Conservation (phyloP, 1,140 invertebrate species). For the Orchestia grillus region DNA sequence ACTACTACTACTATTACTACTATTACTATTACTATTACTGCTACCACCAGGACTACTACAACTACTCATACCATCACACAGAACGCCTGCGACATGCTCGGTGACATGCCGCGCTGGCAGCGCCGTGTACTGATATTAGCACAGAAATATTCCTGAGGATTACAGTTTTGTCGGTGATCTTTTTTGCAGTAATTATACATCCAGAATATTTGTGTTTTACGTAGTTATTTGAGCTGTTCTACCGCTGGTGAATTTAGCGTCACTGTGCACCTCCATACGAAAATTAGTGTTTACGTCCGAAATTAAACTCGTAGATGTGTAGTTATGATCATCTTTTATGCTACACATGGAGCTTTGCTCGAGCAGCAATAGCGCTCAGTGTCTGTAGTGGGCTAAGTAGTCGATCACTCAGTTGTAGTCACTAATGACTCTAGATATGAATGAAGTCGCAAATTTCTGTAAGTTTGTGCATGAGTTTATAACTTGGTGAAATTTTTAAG, state of each 20-base stretch:
- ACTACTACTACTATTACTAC: no score
- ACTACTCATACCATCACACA: no score
- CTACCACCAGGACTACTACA: no score
- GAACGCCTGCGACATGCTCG: background rate
- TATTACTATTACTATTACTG: no score
- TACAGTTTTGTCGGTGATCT: background rate
- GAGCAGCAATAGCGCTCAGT: background rate
- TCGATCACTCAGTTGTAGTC: background rate
- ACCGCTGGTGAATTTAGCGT: background rate
- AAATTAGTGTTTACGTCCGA: background rate
- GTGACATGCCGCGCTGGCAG: background rate
- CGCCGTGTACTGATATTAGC: background rate
- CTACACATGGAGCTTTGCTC: background rate
- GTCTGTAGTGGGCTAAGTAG: background rate
- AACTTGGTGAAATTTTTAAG: background rate
- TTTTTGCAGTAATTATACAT: background rate
- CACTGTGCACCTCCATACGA: background rate
- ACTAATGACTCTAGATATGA: background rate
- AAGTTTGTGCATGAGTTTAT: background rate
- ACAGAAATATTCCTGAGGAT: background rate
- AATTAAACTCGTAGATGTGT: background rate
- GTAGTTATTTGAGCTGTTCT: background rate
- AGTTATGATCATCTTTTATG: background rate
- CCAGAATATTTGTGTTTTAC: background rate
- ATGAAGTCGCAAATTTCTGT: background rate